phyloP scores from a whole-genome alignment of 2,113 vertebrate species.

The Anguilla japonica region DNA sequence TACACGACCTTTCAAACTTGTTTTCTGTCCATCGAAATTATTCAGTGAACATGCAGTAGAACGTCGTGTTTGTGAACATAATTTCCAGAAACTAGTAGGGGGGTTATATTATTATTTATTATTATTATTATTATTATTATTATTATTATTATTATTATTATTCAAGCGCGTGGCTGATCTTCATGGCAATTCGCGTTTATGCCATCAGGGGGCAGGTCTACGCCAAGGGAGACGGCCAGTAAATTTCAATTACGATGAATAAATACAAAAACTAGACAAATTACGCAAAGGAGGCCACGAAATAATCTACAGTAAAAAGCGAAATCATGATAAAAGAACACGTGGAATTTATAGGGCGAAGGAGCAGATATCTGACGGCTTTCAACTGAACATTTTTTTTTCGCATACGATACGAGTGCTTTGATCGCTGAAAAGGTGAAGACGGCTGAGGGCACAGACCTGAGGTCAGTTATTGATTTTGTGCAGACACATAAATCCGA shows the following conservation, averaged over 20 bases:
- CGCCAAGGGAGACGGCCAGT: constrained; percentile 31
- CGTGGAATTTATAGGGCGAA: neutral
- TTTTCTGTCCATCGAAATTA: too few species aligned
- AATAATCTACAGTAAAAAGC: neutral
- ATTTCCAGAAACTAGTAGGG: too few species aligned
- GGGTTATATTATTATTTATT: too few species aligned
- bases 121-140: too few species aligned
- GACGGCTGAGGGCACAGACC: neutral
- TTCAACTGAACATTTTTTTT: neutral
- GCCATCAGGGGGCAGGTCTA: constrained; percentile 59
- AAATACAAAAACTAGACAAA: neutral
- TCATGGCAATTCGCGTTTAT: constrained; percentile 43
- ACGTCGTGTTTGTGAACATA: too few species aligned
- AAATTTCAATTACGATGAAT: neutral
- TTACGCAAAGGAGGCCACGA: neutral
- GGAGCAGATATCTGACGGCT: neutral
- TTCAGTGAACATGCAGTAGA: too few species aligned
- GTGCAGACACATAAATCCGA: neutral
- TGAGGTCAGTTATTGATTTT: neutral
- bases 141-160: neutral
- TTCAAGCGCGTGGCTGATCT: neutral
- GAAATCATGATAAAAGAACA: neutral
- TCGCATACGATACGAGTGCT: too few species aligned
- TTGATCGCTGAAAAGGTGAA: neutral
- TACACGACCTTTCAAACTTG: too few species aligned